Evolutionary conservation across 2,888 invertebrate species (phyloP).

Genomic region (Hanleya hanleyi): DNA sequence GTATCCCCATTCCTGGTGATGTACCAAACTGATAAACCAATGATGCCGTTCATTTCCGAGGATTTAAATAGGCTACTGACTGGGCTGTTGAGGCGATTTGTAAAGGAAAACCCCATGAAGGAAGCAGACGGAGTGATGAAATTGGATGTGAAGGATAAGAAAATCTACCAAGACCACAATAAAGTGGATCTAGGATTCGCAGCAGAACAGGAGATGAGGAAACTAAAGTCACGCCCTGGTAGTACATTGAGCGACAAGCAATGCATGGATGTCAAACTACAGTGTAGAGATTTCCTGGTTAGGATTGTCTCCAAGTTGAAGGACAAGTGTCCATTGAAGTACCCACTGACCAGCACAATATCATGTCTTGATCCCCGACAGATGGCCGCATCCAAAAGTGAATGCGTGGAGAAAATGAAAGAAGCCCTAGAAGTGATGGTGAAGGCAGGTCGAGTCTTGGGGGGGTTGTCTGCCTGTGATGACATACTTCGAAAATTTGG

Average conservation of each 20-base stretch:
- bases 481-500: not conserved
- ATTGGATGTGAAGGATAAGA: not conserved
- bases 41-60: not conserved
- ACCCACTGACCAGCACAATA: not conserved
- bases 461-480: not conserved
- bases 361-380: not conserved
- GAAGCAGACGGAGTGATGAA: not conserved
- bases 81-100: not conserved
- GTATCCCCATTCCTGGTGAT: too few relatives aligned
- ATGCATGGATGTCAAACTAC: not conserved
- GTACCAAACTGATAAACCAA: constrained; percentile 10
- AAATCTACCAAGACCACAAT: not conserved
- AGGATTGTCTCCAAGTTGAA: not conserved
- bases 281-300: not conserved
- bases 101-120: not conserved
- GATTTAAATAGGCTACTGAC: not conserved
- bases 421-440: not conserved
- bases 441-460: not conserved
- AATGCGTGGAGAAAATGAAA: not conserved
- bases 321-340: not conserved
- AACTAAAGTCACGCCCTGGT: not conserved
- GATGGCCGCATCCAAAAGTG: too few relatives aligned
- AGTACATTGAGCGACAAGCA: not conserved
- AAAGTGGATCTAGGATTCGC: not conserved
- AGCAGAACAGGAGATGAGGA: not conserved